Evolutionary conservation across 1,140 invertebrate genomes (phyloP), one percentile per base, ranked within the genome.

Genomic region (Heliothis subflexa): DNA sequence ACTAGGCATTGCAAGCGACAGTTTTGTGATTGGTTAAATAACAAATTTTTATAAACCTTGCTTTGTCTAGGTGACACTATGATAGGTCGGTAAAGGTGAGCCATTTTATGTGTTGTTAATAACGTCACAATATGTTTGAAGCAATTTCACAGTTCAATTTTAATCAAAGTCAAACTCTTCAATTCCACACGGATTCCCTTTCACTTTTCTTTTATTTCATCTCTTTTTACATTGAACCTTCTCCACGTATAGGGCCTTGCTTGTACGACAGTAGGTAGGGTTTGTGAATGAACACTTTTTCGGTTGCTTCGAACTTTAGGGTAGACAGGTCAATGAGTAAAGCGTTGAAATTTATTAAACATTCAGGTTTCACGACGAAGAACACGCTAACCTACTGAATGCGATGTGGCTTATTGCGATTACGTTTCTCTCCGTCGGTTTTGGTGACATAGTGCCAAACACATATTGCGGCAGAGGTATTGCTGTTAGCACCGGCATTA

Each of bases 371-470:
- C 98, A 99, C 95, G 98, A 99, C 92, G 97, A 98, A 95, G 98
- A 99, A 95, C 99, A 99, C 95, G 98, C 98, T 90, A 99, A 99
- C 95, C 97, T 99, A 88, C 96, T 99, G 88, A 99, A 99, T 96
- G 98, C 99, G 87, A 99, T 99, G 98, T 99, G 99, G 99, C 97
- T 99, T 95, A 99, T 99, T 95, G 98, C 98, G 89, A 99, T 99
- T 91, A 99, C 99, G 88, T 98, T 99, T 96, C 97, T 99, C 88
- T 99, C 98, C 95, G 98, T 99, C 92, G 99, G 99, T 91, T 99
- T 99, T 96, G 99, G 99, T 92, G 99, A 99, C 96, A 99, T 99
- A 95, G 99, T 99, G 91, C 99, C 99, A 91, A 99, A 99, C 96
- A 99, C 99, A 83, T 99, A 99, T 96, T 99, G 99, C 96, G 99